These are phyloP conservation scores for Acrocephalus arundinaceus DNA, from an alignment of 2,113 vertebrate genomes.

Conservation along the genomic window DNA sequence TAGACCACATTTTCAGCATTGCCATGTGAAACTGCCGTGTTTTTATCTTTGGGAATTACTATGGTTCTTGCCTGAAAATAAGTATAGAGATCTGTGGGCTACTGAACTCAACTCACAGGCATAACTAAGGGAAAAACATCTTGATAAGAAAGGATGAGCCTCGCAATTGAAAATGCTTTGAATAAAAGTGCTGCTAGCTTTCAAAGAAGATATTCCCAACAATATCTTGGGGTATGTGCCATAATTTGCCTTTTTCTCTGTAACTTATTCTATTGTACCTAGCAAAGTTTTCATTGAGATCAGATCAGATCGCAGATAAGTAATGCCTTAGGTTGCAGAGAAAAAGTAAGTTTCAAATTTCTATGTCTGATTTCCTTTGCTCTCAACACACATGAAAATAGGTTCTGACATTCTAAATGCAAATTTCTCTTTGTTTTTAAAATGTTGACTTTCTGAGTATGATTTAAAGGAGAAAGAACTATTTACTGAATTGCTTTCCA, in stretches of 20 bases:
- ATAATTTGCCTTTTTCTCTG: neutral
- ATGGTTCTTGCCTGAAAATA: neutral
- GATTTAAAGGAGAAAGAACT: neutral
- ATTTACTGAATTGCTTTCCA: neutral
- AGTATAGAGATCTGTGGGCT: neutral
- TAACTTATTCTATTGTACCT: neutral
- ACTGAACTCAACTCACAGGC: neutral
- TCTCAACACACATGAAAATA: neutral
- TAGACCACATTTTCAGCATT: neutral
- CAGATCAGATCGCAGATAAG: neutral
- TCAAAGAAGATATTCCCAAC: neutral
- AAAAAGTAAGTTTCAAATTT: constrained; percentile 1
- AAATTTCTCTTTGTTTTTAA: neutral
- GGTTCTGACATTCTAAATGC: neutral
- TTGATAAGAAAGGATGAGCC: neutral
- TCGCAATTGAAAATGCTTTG: neutral
- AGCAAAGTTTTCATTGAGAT: neutral
- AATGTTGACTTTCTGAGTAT: neutral
- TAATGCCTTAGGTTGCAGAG: neutral
- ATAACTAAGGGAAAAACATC: neutral
- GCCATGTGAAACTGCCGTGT: neutral
- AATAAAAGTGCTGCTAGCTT: neutral
- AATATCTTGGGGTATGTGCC: neutral
- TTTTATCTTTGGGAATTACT: neutral
- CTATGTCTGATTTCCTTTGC: neutral